These are phyloP conservation scores for Drosophila lowei DNA, from an alignment of 1,140 invertebrate genomes.

Conservation along the genomic window DNA sequence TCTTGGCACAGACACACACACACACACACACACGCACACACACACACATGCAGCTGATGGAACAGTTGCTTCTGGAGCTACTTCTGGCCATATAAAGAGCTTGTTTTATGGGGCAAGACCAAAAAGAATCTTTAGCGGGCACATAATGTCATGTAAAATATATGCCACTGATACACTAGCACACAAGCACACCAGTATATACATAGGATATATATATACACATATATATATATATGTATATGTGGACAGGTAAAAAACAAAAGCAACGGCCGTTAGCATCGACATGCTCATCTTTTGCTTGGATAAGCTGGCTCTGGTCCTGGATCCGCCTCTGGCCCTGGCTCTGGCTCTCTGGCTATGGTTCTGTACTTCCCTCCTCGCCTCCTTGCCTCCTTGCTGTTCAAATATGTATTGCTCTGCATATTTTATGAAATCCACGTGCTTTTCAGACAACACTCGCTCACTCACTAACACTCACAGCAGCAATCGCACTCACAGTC, in stretches of 20 bases:
- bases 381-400: constrained; percentile 13
- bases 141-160: constrained; percentile 38
- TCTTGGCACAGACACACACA: background rate
- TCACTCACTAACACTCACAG: constrained; percentile 1
- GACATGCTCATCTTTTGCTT: constrained; percentile 49
- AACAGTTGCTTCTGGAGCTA: too few species aligned
- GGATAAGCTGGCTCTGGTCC: constrained; percentile 33
- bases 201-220: background rate
- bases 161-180: constrained; percentile 7
- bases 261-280: constrained; percentile 44
- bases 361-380: background rate
- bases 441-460: constrained; percentile 53
- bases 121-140: constrained; percentile 16
- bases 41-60: too few species aligned
- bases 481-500: background rate
- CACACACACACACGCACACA: background rate
- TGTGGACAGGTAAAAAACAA: constrained; percentile 33
- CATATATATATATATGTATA: constrained; percentile 2
- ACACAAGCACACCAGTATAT: constrained; percentile 1
- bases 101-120: background rate
- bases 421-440: constrained; percentile 77
- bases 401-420: constrained; percentile 73
- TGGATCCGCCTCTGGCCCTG: background rate
- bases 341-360: background rate
- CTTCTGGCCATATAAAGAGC: constrained; percentile 4